Percentiles rank a stretch among this genome's conserved stretches.
Conservation (phyloP, 2,797 vertebrate genomes). For the Coracias cyanogaster region DNA sequence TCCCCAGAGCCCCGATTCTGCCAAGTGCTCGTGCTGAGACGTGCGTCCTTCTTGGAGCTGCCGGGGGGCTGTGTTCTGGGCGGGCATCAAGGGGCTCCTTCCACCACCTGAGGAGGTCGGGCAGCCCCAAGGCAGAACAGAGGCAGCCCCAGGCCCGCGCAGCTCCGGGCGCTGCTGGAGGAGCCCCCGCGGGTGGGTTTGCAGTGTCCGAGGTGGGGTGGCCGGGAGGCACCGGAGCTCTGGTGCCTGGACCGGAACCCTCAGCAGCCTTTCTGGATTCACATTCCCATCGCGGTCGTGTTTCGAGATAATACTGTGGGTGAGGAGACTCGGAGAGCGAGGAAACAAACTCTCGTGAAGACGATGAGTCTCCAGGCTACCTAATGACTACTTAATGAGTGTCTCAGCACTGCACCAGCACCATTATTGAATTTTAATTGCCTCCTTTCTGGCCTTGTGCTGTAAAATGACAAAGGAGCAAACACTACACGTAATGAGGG, state of each 20-base stretch:
- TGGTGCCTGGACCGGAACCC: background rate
- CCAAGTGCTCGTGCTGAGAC: background rate
- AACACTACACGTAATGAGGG: constrained; percentile 18
- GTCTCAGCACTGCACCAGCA: constrained; percentile 22
- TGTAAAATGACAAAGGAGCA: constrained; percentile 39
- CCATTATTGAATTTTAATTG: constrained; percentile 70
- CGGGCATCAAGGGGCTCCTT: background rate
- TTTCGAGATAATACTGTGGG: background rate
- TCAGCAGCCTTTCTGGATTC: background rate
- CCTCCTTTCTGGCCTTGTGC: constrained; percentile 26
- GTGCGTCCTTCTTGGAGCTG: accelerated
- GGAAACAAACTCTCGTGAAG: background rate
- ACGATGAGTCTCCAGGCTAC: constrained; percentile 48
- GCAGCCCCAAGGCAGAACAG: background rate
- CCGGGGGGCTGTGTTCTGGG: background rate
- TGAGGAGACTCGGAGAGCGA: background rate
- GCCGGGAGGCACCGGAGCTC: background rate
- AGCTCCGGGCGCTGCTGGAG: background rate
- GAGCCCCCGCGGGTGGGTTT: background rate
- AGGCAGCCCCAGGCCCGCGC: background rate
- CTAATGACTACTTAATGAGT: constrained; percentile 70
- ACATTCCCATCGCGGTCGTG: accelerated
- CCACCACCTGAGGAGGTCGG: background rate
- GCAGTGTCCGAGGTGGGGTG: background rate
- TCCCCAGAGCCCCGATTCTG: background rate